Percentiles rank a stretch among this genome's conserved stretches.
Evolutionary conservation across 2,888 invertebrate species (phyloP).

Genomic region (Temnothorax ravouxi): DNA sequence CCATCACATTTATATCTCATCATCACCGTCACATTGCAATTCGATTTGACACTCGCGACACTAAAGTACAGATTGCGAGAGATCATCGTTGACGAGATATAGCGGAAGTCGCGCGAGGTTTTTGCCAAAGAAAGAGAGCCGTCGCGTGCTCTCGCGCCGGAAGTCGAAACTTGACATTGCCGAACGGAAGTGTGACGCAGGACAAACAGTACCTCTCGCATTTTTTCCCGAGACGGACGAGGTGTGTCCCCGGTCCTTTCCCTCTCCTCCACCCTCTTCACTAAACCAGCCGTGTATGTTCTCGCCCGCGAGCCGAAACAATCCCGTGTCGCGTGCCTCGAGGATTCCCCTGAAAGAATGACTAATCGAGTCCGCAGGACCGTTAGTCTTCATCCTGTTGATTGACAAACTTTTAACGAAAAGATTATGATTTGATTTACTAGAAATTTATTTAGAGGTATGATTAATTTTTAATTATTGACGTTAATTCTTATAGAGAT

Average conservation of each 20-base stretch:
- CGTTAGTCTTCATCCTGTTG: slow-evolving; percentile 11
- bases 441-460: not conserved
- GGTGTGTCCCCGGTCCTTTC: slow-evolving; percentile 82
- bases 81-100: slow-evolving; percentile 38
- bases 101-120: slow-evolving; percentile 62
- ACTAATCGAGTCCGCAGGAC: slow-evolving; percentile 37
- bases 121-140: slow-evolving; percentile 61
- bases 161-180: slow-evolving; percentile 86
- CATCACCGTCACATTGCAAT: not conserved
- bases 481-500: not conserved
- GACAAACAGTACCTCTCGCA: slow-evolving; percentile 79
- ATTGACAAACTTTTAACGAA: slow-evolving; percentile 9
- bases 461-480: not conserved
- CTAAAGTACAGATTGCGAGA: slow-evolving; percentile 32
- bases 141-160: slow-evolving; percentile 80
- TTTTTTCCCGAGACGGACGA: slow-evolving; percentile 82
- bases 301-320: slow-evolving; percentile 59
- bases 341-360: slow-evolving; percentile 42
- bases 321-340: slow-evolving; percentile 75
- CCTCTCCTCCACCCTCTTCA: slow-evolving; percentile 37
- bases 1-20: not conserved
- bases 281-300: slow-evolving; percentile 40
- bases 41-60: slow-evolving; percentile 11
- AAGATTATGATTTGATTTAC: not conserved
- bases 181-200: slow-evolving; percentile 85